A percentile compares a stretch with the other conserved stretches of the same genome.
These are phyloP conservation scores for Drosophila rufa DNA, from an alignment of 1,140 invertebrate genomes.

Conservation along the genomic window DNA sequence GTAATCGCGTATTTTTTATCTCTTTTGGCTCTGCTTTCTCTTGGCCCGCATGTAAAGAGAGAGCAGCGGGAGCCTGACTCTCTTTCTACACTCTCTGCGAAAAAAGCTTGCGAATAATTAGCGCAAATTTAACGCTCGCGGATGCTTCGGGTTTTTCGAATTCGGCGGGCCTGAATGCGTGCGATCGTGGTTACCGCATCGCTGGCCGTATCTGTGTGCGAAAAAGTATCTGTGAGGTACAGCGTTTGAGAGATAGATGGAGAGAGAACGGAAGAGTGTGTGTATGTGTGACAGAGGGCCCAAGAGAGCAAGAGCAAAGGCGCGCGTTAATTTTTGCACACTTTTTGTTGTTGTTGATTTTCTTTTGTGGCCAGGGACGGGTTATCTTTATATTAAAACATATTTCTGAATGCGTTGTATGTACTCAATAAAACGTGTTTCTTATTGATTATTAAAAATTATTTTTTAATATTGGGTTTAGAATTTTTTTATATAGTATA, in stretches of 20 bases:
- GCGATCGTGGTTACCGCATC: constrained; percentile 65
- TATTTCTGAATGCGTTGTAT: neutral
- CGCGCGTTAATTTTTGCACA: constrained; percentile 39
- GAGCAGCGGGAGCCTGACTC: neutral
- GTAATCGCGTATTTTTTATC: constrained; percentile 13
- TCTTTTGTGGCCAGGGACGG: constrained; percentile 11
- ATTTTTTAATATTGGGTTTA: neutral
- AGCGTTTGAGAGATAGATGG: constrained; percentile 35
- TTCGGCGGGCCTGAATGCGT: constrained; percentile 67
- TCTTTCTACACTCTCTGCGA: constrained; percentile 3
- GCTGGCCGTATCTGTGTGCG: constrained; percentile 24
- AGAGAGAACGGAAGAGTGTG: neutral
- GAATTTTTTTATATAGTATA: neutral
- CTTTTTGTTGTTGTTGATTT: neutral
- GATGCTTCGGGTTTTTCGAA: constrained; percentile 40
- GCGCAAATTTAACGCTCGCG: constrained; percentile 76
- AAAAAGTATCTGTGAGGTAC: constrained; percentile 62
- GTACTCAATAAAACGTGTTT: too few species aligned
- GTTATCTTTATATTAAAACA: neutral
- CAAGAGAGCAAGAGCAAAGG: constrained; percentile 9
- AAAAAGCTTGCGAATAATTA: constrained; percentile 77
- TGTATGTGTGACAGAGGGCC: neutral
- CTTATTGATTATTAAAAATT: neutral
- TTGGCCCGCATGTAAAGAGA: constrained; percentile 22
- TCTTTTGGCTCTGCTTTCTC: constrained; percentile 34